phyloP scores from a whole-genome alignment of 1,140 invertebrate species.

The Mylabris phalerata region DNA sequence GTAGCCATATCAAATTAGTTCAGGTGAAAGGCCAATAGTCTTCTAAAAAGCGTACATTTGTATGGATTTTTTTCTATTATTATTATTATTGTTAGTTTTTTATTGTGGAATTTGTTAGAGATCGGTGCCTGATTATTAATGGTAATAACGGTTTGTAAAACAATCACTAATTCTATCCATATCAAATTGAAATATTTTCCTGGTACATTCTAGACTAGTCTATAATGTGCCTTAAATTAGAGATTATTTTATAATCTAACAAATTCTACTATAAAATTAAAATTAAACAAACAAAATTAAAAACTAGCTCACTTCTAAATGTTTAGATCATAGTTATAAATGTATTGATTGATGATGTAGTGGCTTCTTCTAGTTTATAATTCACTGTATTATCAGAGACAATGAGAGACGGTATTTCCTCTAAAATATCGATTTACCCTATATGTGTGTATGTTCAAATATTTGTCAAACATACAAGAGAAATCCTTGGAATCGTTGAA shows the following conservation, averaged over 20 bases:
- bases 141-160: neutral
- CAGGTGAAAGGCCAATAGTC: slow-evolving; percentile 12
- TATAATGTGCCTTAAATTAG: slow-evolving; percentile 13
- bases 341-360: slow-evolving; percentile 23
- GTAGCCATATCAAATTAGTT: slow-evolving; percentile 15
- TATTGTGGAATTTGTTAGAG: slow-evolving; percentile 11
- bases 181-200: neutral
- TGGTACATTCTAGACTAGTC: slow-evolving; percentile 15
- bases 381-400: slow-evolving; percentile 10
- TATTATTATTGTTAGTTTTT: slow-evolving; percentile 4
- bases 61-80: neutral
- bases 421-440: slow-evolving; percentile 14
- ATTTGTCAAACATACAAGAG: slow-evolving; percentile 22
- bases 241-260: slow-evolving; percentile 14
- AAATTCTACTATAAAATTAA: slow-evolving; percentile 16
- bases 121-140: neutral
- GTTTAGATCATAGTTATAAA: slow-evolving; percentile 29
- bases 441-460: slow-evolving; percentile 18
- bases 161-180: slow-evolving; percentile 2
- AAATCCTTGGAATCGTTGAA: slow-evolving; percentile 17
- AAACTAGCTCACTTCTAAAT: slow-evolving; percentile 26
- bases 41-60: slow-evolving; percentile 14
- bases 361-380: slow-evolving; percentile 24
- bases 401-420: slow-evolving; percentile 13
- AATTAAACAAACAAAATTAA: slow-evolving; percentile 13